Conservation (phyloP, 1,140 invertebrate genomes). For the Latrodectus geometricus region DNA sequence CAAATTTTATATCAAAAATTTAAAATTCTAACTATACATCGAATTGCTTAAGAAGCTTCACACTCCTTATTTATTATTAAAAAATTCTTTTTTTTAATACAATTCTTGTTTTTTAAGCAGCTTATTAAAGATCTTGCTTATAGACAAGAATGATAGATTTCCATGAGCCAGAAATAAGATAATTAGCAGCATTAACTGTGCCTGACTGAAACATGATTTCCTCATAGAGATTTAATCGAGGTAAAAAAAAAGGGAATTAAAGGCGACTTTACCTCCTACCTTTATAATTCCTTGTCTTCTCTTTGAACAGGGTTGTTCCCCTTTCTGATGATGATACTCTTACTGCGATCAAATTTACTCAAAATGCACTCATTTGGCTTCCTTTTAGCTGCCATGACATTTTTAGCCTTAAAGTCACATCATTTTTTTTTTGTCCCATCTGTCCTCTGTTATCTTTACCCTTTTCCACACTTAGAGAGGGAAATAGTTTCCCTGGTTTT, state of each 20-base stretch:
- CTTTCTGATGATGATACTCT: constrained; percentile 28
- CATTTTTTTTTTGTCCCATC: constrained; percentile 22
- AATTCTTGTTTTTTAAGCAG: too few species aligned
- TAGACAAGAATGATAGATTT: too few species aligned
- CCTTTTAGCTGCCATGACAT: background rate
- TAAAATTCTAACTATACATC: too few species aligned
- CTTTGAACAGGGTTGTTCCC: constrained; percentile 6
- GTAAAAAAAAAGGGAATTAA: background rate
- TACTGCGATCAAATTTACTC: constrained; percentile 37
- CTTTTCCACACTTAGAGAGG: background rate
- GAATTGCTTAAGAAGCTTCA: too few species aligned
- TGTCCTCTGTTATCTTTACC: background rate
- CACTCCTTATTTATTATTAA: too few species aligned
- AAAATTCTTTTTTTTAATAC: too few species aligned
- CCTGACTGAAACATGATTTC: too few species aligned
- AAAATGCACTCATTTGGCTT: constrained; percentile 50
- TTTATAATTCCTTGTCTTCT: constrained; percentile 1
- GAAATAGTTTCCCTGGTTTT: constrained; percentile 31
- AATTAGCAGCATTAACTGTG: too few species aligned
- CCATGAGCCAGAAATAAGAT: too few species aligned
- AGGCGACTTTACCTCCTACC: background rate
- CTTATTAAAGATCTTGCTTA: too few species aligned
- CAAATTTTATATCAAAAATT: too few species aligned
- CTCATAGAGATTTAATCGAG: background rate
- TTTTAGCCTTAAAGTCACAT: constrained; percentile 19